Base-by-base conservation (phyloP, 2,888 invertebrate species). In the Eulithis testata region DNA sequence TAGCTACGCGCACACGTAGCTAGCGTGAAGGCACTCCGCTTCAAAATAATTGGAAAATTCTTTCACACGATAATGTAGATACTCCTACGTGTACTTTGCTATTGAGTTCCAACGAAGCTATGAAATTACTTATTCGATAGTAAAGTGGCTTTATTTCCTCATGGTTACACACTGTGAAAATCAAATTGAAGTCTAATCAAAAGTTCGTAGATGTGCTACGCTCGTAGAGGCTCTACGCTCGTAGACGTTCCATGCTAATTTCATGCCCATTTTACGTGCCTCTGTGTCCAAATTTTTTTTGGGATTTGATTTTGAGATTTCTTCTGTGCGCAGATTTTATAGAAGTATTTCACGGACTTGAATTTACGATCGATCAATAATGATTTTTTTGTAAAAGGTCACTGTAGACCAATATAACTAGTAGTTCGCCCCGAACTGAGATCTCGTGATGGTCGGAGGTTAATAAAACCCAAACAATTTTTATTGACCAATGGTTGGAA, bases 1-100 rank as follows among this genome's bases (percentile, higher is more conserved):
- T n/a, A n/a, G n/a, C 59, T 52, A 60, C 52, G n/a, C 61, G 64
- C 64, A 63, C 68, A 66, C 68, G 68, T 69, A 54, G 47, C 11
- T 49, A 63, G 68, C 68, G 68, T 65, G 65, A 60, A 70, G 70
- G 66, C 61, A 62, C 62, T 65, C 62, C 65, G 63, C 49, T 64
- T 60, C 40, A 66, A 67, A 68, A 57, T 66, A 70, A 72, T 70
- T 68, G 70, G 55, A 67, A 70, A 72, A 72, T 72, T 72, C 65
- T 70, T 68, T 61, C 60, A 60, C 67, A 67, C 44, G 65, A 60
- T 53, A 54, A 40, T 62, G 53, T 63, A 60, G 12, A 49, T 65
- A 58, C 49, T 40, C 11, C 47, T 55, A 37, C 50, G 31, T 54
- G 3, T 12, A 37, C 11, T 1, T 60, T 55, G 7, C 45, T 14